These are phyloP conservation scores for Falco peregrinus DNA, from an alignment of 2,797 vertebrate genomes.

Conservation along the genomic window DNA sequence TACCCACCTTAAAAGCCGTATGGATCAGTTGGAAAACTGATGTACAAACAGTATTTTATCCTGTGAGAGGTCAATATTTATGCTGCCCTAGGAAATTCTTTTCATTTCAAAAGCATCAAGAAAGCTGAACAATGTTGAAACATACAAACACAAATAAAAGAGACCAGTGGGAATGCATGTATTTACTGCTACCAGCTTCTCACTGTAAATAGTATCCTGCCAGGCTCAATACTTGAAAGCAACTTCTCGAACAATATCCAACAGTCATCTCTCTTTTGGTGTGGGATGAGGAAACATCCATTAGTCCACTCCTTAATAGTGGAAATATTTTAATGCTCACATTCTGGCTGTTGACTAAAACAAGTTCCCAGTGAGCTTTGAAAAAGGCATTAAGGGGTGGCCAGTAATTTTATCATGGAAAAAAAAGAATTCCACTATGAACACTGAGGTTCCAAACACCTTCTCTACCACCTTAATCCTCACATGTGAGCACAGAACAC, in stretches of 20 bases:
- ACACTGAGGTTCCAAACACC: neutral
- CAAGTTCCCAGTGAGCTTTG: neutral
- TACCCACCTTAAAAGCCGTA: rapidly evolving
- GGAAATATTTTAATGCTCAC: neutral
- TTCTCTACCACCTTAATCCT: neutral
- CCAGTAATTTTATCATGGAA: neutral
- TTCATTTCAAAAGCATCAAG: neutral
- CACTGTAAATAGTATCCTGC: neutral
- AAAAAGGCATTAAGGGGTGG: neutral
- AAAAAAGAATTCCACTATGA: neutral
- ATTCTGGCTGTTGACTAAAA: neutral
- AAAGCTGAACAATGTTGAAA: neutral
- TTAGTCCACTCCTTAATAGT: neutral
- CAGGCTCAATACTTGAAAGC: neutral
- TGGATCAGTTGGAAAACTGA: neutral
- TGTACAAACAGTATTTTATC: neutral
- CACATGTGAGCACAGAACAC: neutral
- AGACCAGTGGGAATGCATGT: neutral
- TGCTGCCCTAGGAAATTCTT: neutral
- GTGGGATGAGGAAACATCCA: neutral
- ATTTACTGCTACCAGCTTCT: neutral
- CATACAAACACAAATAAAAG: neutral
- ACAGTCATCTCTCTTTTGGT: neutral
- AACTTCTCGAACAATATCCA: neutral
- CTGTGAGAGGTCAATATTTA: neutral